These are phyloP conservation scores for Acronicta alni DNA, from an alignment of 2,888 invertebrate species.

Conservation along the genomic window DNA sequence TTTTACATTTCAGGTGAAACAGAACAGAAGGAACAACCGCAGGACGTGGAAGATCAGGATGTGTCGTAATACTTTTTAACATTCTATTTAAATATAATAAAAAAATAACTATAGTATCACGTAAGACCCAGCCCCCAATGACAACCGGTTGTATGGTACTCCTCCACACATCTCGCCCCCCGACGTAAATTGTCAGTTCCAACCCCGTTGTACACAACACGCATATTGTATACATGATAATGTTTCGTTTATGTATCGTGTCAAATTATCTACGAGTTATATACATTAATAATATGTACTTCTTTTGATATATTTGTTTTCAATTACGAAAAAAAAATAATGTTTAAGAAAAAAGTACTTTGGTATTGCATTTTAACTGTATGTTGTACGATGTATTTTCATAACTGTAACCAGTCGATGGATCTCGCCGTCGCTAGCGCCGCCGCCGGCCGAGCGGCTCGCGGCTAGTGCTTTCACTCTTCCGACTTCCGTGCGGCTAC, in stretches of 20 bases:
- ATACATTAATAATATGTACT: conserved; percentile 80
- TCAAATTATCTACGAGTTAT: conserved; percentile 80
- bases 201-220: conserved; percentile 45
- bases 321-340: conserved; percentile 80
- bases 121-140: conserved; percentile 85
- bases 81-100: conserved; percentile 84
- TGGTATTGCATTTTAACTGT: conserved; percentile 85
- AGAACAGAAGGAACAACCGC: conserved; percentile 96
- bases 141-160: conserved; percentile 75
- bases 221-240: conserved; percentile 57
- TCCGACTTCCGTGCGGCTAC: conserved; percentile 73
- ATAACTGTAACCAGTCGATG: conserved; percentile 65
- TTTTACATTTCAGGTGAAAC: conserved; percentile 92
- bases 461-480: conserved; percentile 29
- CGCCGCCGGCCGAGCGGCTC: conserved; percentile 20
- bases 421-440: conserved; percentile 64
- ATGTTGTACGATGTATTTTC: conserved; percentile 80
- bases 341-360: conserved; percentile 84
- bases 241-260: conserved; percentile 77
- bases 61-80: conserved; percentile 94
- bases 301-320: conserved; percentile 87
- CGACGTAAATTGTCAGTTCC: conserved; percentile 62
- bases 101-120: conserved; percentile 88
- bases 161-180: conserved; percentile 55
- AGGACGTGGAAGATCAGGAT: conserved; percentile 98